Evolutionary conservation across 2,797 vertebrate species (phyloP).

Genomic region (Loriculus beryllinus): DNA sequence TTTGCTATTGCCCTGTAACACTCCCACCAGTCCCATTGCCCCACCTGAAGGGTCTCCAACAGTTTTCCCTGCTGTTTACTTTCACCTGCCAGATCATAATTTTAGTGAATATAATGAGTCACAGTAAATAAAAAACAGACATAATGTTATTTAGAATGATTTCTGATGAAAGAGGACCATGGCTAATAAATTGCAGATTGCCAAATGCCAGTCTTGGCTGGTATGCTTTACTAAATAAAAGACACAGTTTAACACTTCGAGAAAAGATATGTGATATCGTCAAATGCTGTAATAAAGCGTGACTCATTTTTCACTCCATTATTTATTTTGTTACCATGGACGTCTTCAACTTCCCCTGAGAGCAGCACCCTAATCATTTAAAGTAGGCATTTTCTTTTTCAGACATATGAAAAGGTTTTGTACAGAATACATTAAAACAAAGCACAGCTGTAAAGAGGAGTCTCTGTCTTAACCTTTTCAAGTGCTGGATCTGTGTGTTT

Average conservation of each 20-base stretch:
- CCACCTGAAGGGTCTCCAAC: not conserved
- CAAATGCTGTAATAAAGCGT: not conserved
- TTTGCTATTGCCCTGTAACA: not conserved
- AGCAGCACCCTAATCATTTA: not conserved
- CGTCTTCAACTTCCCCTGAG: not conserved
- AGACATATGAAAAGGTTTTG: not conserved
- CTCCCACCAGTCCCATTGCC: not conserved
- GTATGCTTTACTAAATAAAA: conserved; percentile 1
- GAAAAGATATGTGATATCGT: not conserved
- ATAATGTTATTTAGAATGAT: not conserved
- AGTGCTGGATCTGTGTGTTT: not conserved
- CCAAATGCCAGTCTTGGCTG: not conserved
- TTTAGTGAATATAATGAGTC: not conserved
- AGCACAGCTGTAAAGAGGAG: not conserved
- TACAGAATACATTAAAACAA: not conserved
- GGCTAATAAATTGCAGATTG: conserved; percentile 33
- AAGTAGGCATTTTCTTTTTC: not conserved
- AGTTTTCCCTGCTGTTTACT: not conserved
- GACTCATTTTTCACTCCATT: conserved; percentile 9
- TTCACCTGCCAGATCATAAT: conserved; percentile 10
- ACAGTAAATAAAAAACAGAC: conserved; percentile 38
- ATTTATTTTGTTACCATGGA: conserved; percentile 42
- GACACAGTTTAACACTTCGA: conserved; percentile 7
- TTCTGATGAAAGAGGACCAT: not conserved
- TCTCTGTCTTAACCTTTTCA: not conserved